phyloP scores from a whole-genome alignment of 2,888 invertebrate species.

The Orthosia incerta region DNA sequence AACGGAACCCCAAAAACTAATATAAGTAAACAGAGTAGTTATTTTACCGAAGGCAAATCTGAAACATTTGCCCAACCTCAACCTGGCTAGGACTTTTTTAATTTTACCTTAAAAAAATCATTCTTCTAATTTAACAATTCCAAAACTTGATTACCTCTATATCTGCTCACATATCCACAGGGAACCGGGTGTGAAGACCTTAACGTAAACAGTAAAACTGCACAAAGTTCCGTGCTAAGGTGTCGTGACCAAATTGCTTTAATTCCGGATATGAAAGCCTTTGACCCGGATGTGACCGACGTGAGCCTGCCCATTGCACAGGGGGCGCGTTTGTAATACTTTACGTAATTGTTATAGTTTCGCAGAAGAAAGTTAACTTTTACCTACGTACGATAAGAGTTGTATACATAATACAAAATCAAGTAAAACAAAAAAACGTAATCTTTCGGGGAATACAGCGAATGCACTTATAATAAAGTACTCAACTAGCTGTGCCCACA shows the following conservation, averaged over 20 bases:
- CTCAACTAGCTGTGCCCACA: too few relatives aligned
- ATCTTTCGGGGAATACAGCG: too few relatives aligned
- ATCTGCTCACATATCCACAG: neutral
- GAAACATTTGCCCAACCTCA: too few relatives aligned
- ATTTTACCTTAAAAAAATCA: neutral
- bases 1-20: too few relatives aligned
- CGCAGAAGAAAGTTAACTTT: slow-evolving; percentile 3
- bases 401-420: neutral
- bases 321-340: slow-evolving; percentile 7
- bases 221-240: slow-evolving; percentile 35
- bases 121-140: too few relatives aligned
- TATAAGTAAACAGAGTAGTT: too few relatives aligned
- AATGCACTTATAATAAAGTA: too few relatives aligned
- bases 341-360: slow-evolving; percentile 28
- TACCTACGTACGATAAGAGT: neutral
- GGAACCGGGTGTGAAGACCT: neutral
- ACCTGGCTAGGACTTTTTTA: too few relatives aligned
- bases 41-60: too few relatives aligned
- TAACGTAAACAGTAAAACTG: slow-evolving; percentile 46
- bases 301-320: slow-evolving; percentile 4
- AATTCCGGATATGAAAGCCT: slow-evolving; percentile 57
- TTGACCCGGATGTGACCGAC: slow-evolving; percentile 48
- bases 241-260: slow-evolving; percentile 59
- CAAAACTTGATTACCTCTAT: neutral
- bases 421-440: too few relatives aligned